A percentile compares a stretch with the other conserved stretches of the same genome.
Evolutionary conservation across 1,140 invertebrate genomes (phyloP).

Genomic region (Papilio glaucus): DNA sequence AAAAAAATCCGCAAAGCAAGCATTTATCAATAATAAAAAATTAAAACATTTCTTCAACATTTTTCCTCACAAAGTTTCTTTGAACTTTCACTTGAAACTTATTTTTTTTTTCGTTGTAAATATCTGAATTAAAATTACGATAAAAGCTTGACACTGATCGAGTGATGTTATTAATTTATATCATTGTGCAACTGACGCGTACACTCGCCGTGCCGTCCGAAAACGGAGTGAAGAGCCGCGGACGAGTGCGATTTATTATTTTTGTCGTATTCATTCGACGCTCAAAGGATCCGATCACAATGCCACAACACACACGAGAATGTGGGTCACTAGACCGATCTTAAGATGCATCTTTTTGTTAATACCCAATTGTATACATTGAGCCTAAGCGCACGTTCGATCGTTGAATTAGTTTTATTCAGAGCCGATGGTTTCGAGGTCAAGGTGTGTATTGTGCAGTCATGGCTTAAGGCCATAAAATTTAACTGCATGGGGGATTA

Average conservation of each 20-base stretch:
- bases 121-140: slow-evolving; percentile 15
- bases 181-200: slow-evolving; percentile 43
- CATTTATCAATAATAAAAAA: slow-evolving; percentile 42
- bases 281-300: slow-evolving; percentile 55
- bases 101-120: slow-evolving; percentile 20
- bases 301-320: slow-evolving; percentile 62
- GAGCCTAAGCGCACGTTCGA: slow-evolving; percentile 31
- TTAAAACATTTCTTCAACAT: slow-evolving; percentile 48
- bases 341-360: slow-evolving; percentile 66
- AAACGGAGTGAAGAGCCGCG: slow-evolving; percentile 58
- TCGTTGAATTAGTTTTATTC: slow-evolving; percentile 27
- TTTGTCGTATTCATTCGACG: slow-evolving; percentile 53
- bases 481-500: background rate
- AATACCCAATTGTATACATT: slow-evolving; percentile 38
- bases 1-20: slow-evolving; percentile 50
- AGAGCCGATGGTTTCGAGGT: slow-evolving; percentile 12
- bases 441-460: slow-evolving; percentile 24
- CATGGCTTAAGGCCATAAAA: background rate
- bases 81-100: slow-evolving; percentile 35
- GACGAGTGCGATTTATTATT: slow-evolving; percentile 63
- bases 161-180: slow-evolving; percentile 29
- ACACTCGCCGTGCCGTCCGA: slow-evolving; percentile 51
- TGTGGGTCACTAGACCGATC: slow-evolving; percentile 69
- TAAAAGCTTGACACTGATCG: background rate
- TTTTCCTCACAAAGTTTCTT: slow-evolving; percentile 42